These are phyloP conservation scores for Chaenocephalus aceratus DNA, from an alignment of 2,113 vertebrate species.

Conservation along the genomic window DNA sequence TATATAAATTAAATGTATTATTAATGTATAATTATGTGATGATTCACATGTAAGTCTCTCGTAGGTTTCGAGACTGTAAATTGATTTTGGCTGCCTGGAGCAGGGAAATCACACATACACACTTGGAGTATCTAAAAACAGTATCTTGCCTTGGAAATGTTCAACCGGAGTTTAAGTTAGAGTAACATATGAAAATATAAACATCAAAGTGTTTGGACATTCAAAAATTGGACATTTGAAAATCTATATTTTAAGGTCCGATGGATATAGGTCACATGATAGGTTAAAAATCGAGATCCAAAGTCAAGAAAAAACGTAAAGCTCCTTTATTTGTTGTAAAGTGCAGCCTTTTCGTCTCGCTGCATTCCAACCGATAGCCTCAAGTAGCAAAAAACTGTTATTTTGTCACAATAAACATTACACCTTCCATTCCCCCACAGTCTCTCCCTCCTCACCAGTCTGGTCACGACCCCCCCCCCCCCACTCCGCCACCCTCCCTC, in stretches of 20 bases:
- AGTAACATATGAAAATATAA: neutral
- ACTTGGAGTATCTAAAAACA: neutral
- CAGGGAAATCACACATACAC: neutral
- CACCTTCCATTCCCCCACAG: slow-evolving; percentile 35
- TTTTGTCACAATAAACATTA: slow-evolving; percentile 12
- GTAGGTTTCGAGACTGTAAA: neutral
- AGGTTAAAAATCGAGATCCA: neutral
- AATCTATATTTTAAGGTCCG: no score
- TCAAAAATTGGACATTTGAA: neutral
- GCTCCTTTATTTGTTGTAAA: no score
- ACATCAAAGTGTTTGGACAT: no score
- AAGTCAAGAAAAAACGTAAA: neutral
- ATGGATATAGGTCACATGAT: neutral
- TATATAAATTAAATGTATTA: no score
- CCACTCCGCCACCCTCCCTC: slow-evolving; percentile 7
- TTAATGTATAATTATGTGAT: neutral
- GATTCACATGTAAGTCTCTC: neutral
- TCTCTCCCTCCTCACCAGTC: slow-evolving; percentile 63
- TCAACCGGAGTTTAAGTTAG: no score
- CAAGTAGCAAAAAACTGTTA: neutral
- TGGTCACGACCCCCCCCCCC: slow-evolving; percentile 58
- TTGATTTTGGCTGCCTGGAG: neutral
- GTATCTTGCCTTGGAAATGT: neutral
- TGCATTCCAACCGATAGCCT: neutral
- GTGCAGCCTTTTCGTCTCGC: no score